Evolutionary conservation across 2,888 invertebrate genomes (phyloP).

Genomic region (Phalangium opilio): DNA sequence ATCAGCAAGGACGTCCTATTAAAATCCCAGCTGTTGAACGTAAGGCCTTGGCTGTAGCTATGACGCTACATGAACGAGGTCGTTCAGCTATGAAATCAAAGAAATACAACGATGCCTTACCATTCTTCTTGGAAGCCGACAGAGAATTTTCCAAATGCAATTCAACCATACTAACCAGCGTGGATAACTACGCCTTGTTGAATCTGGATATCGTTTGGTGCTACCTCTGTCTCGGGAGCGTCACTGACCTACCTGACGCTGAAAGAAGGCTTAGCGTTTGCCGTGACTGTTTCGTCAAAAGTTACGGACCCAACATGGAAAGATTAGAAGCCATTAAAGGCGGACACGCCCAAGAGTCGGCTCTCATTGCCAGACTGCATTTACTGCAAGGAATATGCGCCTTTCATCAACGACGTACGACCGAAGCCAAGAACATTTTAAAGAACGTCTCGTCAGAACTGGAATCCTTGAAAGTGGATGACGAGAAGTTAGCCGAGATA

Average conservation of each 20-base stretch:
- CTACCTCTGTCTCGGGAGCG: conserved; percentile 56
- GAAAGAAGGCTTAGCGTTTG: conserved; percentile 43
- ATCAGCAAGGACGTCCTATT: conserved; percentile 58
- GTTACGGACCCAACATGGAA: conserved; percentile 49
- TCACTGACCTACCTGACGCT: conserved; percentile 56
- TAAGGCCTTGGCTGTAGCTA: conserved; percentile 52
- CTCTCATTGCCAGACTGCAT: conserved; percentile 58
- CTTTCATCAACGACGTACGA: conserved; percentile 55
- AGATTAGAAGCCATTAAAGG: conserved; percentile 33
- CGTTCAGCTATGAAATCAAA: conserved; percentile 46
- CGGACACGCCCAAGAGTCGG: conserved; percentile 48
- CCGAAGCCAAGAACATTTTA: conserved; percentile 45
- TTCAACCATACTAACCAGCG: conserved; percentile 46
- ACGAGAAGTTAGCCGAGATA: conserved; percentile 37
- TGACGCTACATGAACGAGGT: conserved; percentile 66
- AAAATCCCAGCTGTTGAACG: conserved; percentile 52
- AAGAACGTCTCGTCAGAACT: conserved; percentile 48
- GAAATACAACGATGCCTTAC: conserved; percentile 51
- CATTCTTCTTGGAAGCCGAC: conserved; percentile 62
- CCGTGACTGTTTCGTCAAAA: conserved; percentile 46
- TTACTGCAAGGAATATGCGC: conserved; percentile 61
- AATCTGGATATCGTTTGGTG: conserved; percentile 82
- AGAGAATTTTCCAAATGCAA: conserved; percentile 51
- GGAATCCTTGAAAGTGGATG: conserved; percentile 44
- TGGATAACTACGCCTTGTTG: conserved; percentile 67